These are phyloP conservation scores for Mallotus villosus DNA, from an alignment of 2,797 vertebrate genomes.

Conservation along the genomic window DNA sequence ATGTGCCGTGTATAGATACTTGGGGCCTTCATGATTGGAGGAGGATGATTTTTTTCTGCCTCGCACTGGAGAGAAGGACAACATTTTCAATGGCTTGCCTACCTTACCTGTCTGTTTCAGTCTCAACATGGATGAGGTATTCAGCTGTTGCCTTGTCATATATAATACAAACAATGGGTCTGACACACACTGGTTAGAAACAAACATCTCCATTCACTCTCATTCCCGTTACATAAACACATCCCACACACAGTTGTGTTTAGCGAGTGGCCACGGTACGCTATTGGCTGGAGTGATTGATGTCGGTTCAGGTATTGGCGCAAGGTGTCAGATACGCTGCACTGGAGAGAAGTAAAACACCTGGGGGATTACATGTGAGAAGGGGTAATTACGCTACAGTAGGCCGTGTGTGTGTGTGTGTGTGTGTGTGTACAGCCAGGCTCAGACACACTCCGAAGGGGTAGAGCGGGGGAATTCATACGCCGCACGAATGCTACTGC, in stretches of 20 bases:
- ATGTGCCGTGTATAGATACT: neutral
- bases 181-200: conserved; percentile 62
- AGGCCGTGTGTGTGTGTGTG: conserved; percentile 45
- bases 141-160: conserved; percentile 58
- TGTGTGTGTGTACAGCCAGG: conserved; percentile 20
- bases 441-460: conserved; percentile 38
- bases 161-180: conserved; percentile 46
- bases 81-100: neutral
- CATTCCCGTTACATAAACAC: conserved; percentile 12
- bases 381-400: conserved; percentile 73
- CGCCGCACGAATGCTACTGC: conserved; percentile 53
- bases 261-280: conserved; percentile 57
- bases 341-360: conserved; percentile 78
- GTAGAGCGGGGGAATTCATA: conserved; percentile 55
- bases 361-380: conserved; percentile 74
- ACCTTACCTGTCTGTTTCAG: neutral
- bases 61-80: neutral
- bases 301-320: conserved; percentile 77
- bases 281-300: conserved; percentile 72
- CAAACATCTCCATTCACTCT: conserved; percentile 36
- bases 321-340: conserved; percentile 73
- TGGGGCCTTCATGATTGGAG: neutral
- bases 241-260: conserved; percentile 24
- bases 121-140: conserved; percentile 44
- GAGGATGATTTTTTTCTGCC: conserved; percentile 16